Evolutionary conservation across 1,140 invertebrate genomes (phyloP).

Genomic region (Drosophila bocqueti): DNA sequence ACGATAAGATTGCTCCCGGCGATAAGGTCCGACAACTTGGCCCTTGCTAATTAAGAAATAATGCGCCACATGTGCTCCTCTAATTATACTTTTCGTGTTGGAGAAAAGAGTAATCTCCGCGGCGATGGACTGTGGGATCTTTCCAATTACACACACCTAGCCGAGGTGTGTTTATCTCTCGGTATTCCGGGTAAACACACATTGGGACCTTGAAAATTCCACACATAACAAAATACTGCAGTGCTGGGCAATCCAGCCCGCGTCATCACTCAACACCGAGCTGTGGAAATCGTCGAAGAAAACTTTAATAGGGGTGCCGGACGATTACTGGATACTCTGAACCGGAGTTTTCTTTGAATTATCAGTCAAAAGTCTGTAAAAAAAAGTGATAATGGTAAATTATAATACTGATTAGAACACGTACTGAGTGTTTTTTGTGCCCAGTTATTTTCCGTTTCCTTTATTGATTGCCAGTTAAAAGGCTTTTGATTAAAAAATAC

Average conservation of each 20-base stretch:
- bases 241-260: constrained; percentile 3
- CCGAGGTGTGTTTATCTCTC: constrained; percentile 26
- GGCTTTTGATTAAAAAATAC: background rate
- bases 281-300: constrained; percentile 1
- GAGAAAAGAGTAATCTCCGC: background rate
- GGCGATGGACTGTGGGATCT: background rate
- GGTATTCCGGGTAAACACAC: constrained; percentile 21
- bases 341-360: background rate
- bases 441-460: constrained; percentile 17
- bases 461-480: background rate
- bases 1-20: constrained; percentile 33
- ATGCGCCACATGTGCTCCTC: constrained; percentile 11
- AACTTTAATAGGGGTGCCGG: background rate
- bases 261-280: constrained; percentile 17
- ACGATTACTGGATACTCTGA: constrained; percentile 8
- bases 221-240: constrained; percentile 35
- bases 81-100: constrained; percentile 3
- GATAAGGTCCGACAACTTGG: constrained; percentile 18
- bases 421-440: constrained; percentile 1
- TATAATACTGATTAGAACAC: constrained; percentile 11
- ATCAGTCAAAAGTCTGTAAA: constrained; percentile 6
- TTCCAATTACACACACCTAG: constrained; percentile 9
- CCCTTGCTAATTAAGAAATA: constrained; percentile 11
- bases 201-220: constrained; percentile 5
- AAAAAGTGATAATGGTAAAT: background rate